A percentile compares a stretch with the other conserved stretches of the same genome.
phyloP scores from a whole-genome alignment of 2,113 vertebrate genomes.

The Anhinga rufa region DNA sequence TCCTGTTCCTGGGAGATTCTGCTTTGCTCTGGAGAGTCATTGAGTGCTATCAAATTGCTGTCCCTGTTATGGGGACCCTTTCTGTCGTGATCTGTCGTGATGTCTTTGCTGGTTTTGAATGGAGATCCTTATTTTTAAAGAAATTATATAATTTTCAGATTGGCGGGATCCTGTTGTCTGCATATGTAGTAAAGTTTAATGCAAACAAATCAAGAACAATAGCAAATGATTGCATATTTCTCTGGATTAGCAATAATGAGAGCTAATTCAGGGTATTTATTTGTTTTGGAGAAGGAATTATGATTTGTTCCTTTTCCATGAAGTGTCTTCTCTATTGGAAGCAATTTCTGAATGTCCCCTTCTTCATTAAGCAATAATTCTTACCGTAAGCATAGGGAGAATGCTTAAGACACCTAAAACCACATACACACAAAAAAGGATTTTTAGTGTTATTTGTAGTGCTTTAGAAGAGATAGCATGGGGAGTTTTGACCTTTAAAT shows the following conservation, averaged over 20 bases:
- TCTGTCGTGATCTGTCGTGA: not conserved
- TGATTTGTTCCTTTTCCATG: not conserved
- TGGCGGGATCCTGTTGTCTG: not conserved
- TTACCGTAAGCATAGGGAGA: not conserved
- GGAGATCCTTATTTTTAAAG: not conserved
- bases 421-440: not conserved
- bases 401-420: not conserved
- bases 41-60: not conserved
- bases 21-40: not conserved
- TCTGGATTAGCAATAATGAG: not conserved
- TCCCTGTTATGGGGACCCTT: not conserved
- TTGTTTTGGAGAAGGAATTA: not conserved
- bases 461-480: not conserved
- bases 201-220: not conserved
- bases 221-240: not conserved
- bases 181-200: not conserved
- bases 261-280: not conserved
- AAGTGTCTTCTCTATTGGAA: not conserved
- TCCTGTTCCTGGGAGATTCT: not conserved
- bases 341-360: not conserved
- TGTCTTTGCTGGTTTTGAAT: not conserved
- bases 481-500: not conserved
- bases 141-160: fast-evolving
- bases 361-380: not conserved
- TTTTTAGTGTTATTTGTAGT: not conserved